Evolutionary conservation across 2,113 vertebrate genomes (phyloP).

Genomic region (Noctilio leporinus): DNA sequence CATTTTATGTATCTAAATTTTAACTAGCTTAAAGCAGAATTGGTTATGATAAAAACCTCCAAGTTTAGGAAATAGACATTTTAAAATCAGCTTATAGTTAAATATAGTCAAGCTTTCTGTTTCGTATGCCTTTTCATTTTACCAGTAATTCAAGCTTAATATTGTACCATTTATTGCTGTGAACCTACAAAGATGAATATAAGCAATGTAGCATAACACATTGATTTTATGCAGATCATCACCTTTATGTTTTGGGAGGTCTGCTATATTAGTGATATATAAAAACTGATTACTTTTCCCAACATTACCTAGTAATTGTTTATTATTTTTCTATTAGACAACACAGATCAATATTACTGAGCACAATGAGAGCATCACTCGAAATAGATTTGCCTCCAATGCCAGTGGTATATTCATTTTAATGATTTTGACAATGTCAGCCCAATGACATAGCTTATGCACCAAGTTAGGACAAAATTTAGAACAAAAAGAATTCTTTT

Average conservation of each 20-base stretch:
- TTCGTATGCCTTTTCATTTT: constrained; percentile 46
- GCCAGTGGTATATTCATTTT: constrained; percentile 91
- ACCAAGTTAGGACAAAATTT: constrained; percentile 75
- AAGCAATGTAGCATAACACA: constrained; percentile 91
- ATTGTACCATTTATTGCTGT: constrained; percentile 69
- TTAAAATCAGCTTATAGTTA: constrained; percentile 40
- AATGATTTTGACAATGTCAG: constrained; percentile 95
- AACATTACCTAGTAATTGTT: constrained; percentile 97
- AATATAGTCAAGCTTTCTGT: constrained; percentile 49
- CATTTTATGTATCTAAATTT: constrained; percentile 15
- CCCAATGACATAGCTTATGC: constrained; percentile 88
- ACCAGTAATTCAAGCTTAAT: constrained; percentile 57
- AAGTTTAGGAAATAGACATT: constrained; percentile 4
- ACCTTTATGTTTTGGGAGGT: constrained; percentile 95
- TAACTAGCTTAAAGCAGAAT: constrained; percentile 8
- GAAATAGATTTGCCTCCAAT: constrained; percentile 96
- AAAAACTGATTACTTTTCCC: constrained; percentile 97
- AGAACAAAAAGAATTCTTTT: constrained; percentile 70
- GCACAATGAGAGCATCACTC: constrained; percentile 95
- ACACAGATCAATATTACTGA: constrained; percentile 97
- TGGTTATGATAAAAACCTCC: constrained; percentile 20
- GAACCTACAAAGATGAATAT: constrained; percentile 84
- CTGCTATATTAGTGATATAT: constrained; percentile 94
- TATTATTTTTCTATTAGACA: constrained; percentile 99
- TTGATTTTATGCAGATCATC: constrained; percentile 99